Conservation (phyloP, 2,888 invertebrate genomes). For the Cephalotes varians region DNA sequence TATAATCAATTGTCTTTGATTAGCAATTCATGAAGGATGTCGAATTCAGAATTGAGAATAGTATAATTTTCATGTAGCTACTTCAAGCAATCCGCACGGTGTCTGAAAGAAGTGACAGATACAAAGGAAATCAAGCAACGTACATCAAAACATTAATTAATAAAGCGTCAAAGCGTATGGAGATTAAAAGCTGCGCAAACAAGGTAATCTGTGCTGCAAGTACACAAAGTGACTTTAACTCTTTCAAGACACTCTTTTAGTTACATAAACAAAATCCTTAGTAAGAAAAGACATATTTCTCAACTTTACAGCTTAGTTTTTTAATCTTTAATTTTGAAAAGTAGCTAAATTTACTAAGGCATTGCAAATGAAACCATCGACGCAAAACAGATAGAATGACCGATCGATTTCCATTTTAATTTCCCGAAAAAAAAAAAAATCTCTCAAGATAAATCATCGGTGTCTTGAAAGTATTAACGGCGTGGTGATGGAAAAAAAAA, state of each 20-base stretch:
- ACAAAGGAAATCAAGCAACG: slow-evolving; percentile 19
- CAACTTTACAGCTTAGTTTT: not conserved
- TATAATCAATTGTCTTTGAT: not conserved
- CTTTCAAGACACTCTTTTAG: slow-evolving; percentile 10
- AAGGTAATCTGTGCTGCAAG: not conserved
- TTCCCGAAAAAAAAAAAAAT: not conserved
- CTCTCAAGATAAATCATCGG: not conserved
- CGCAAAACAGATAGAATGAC: not conserved
- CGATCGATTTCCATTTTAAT: not conserved
- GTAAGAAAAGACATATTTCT: not conserved
- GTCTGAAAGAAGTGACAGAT: not conserved
- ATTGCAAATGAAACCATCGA: not conserved
- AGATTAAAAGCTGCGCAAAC: not conserved
- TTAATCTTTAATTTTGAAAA: not conserved
- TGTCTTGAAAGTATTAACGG: slow-evolving; percentile 11
- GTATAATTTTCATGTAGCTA: slow-evolving; percentile 11
- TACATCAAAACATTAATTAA: not conserved
- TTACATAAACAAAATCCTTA: not conserved
- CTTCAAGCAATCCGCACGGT: not conserved
- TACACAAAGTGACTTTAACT: slow-evolving; percentile 13
- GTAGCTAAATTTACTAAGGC: not conserved
- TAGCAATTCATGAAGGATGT: not conserved
- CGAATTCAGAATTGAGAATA: slow-evolving; percentile 2
- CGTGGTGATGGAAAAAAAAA: not conserved
- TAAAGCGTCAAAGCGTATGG: not conserved